These are phyloP conservation scores for Trichoplusia ni DNA, from an alignment of 1,140 invertebrate species.

Conservation along the genomic window DNA sequence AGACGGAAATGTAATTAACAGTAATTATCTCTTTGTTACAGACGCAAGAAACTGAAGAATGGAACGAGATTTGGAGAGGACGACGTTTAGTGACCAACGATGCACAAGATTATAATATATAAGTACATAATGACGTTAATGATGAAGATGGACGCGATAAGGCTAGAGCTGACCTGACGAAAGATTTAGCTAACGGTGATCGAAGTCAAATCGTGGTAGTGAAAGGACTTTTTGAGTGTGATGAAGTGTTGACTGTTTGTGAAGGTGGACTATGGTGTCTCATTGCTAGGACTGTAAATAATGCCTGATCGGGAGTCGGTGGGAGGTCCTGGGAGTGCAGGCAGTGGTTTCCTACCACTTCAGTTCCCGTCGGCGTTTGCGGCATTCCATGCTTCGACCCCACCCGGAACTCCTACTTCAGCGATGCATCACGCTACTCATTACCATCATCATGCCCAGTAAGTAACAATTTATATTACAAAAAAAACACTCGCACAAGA, in stretches of 20 bases:
- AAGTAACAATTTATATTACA: slow-evolving; percentile 44
- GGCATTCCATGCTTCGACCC: slow-evolving; percentile 81
- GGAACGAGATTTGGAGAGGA: slow-evolving; percentile 32
- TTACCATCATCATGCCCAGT: slow-evolving; percentile 78
- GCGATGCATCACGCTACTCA: slow-evolving; percentile 76
- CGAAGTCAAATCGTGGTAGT: slow-evolving; percentile 27
- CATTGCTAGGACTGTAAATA: slow-evolving; percentile 65
- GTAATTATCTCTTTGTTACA: slow-evolving; percentile 64
- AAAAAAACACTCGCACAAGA: too few relatives aligned
- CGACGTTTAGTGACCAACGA: slow-evolving; percentile 31
- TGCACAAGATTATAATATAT: slow-evolving; percentile 44
- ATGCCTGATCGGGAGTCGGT: slow-evolving; percentile 81
- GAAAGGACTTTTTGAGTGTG: slow-evolving; percentile 37
- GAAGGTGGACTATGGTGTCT: slow-evolving; percentile 48
- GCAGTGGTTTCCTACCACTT: slow-evolving; percentile 80
- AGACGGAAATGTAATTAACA: slow-evolving; percentile 43
- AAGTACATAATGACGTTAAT: slow-evolving; percentile 50
- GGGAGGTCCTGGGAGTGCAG: slow-evolving; percentile 71
- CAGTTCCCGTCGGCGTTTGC: slow-evolving; percentile 85
- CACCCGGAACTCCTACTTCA: slow-evolving; percentile 62
- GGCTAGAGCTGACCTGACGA: slow-evolving; percentile 71
- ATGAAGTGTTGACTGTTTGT: slow-evolving; percentile 37
- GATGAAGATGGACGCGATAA: slow-evolving; percentile 58
- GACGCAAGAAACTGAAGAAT: slow-evolving; percentile 52
- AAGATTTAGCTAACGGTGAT: slow-evolving; percentile 17